Base-by-base conservation (phyloP, 2,113 vertebrate genomes). In the Chunga burmeisteri region DNA sequence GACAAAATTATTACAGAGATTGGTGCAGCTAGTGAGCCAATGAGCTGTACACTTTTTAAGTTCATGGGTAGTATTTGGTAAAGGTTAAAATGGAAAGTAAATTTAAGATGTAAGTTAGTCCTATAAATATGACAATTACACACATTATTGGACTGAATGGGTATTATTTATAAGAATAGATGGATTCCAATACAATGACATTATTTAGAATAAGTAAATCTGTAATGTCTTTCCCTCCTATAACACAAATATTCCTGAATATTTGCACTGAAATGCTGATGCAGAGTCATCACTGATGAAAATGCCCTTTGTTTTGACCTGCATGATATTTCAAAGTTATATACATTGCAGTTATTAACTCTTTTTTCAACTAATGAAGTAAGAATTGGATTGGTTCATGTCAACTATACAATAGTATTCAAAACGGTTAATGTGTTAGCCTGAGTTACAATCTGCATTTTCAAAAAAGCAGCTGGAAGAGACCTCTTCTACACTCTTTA, bases 1-100 rank as follows among this genome's bases (percentile, higher is more conserved):
- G 23, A 58, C 6, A 94, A 87, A 93, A 86, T 75, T 88, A 80
- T 91, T 78, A 27, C 62, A 63, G 59, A 88, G 61, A 55, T 65
- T 90, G 16, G 12, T 84, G 68, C 71, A 61, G 84, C 71, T 88
- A 61, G 19, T 73, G 42, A 62, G n/a, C 18, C 17, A 78, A 89
- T 92, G 79, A 93, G 11, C 62, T 77, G 19, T 59, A 70, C 15
- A 70, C 6, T 81, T 94, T 50, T 50, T 1, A 20, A 62, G 50
- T 59, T 81, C 84, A 42, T 72, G 38, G 63, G 86, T 63, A 94
- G 73, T 56, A 77, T 86, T 83, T 96, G 34, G 27, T 42, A 90
- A 94, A 91, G n/a, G 34, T 91, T 88, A 72, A 86, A 79, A 66
- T 17, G 15, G 55, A 88, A 94, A 94, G 34, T 53, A 81, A 94